Evolutionary conservation across 1,140 invertebrate species (phyloP).

Genomic region (Brachionus paranguensis): DNA sequence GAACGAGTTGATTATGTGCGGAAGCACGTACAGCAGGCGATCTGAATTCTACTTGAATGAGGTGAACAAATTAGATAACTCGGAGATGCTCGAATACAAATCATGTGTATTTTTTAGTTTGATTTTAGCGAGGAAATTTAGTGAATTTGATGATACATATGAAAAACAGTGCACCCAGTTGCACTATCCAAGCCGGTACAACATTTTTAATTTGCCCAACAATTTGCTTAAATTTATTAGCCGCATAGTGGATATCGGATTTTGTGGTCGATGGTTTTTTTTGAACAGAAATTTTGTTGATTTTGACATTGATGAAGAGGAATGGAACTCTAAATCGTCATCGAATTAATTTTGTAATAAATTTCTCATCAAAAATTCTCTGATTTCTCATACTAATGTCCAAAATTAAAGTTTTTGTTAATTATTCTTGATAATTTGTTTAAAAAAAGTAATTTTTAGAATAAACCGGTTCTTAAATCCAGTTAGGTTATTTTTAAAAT

Average conservation of each 20-base stretch:
- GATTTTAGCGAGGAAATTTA: constrained; percentile 8
- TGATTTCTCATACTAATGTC: neutral
- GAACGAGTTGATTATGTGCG: constrained; percentile 36
- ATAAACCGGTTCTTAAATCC: neutral
- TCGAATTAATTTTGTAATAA: neutral
- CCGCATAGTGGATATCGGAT: constrained; percentile 32
- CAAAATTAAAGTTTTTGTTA: neutral
- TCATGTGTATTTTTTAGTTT: constrained; percentile 35
- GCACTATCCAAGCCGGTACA: constrained; percentile 20
- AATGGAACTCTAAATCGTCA: constrained; percentile 4
- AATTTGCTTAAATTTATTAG: constrained; percentile 8
- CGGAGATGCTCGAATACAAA: neutral
- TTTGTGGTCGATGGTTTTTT: constrained; percentile 28
- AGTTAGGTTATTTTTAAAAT: neutral
- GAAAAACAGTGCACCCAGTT: constrained; percentile 21
- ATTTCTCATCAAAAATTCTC: neutral
- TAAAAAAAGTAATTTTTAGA: neutral
- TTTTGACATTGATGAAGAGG: constrained; percentile 20
- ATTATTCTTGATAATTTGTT: neutral
- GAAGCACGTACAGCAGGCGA: constrained; percentile 29
- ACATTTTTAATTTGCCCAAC: constrained; percentile 26
- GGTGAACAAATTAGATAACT: constrained; percentile 30
- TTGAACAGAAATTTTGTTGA: constrained; percentile 17
- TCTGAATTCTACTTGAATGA: constrained; percentile 36
- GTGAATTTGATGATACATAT: constrained; percentile 1